These are phyloP conservation scores for Pristionchus maxplancki DNA, from an alignment of 2,888 invertebrate species.

Conservation along the genomic window DNA sequence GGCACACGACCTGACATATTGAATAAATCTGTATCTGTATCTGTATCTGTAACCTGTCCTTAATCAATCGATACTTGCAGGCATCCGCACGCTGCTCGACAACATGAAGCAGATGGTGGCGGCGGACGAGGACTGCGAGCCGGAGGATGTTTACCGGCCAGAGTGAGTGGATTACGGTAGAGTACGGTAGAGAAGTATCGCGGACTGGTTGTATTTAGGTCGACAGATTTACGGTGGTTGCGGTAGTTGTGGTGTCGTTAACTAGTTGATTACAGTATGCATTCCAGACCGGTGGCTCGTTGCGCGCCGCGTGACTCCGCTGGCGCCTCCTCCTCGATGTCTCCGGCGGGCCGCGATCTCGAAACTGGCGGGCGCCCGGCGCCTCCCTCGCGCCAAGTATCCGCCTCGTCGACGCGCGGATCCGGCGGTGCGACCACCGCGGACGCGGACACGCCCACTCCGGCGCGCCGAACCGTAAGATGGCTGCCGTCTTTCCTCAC, in stretches of 20 bases:
- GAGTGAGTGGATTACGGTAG: conserved; percentile 9
- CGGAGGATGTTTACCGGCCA: conserved; percentile 51
- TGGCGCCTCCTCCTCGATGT: background rate
- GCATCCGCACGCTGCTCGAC: conserved; percentile 69
- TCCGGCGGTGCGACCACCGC: background rate
- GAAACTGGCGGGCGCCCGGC: background rate
- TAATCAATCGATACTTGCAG: no score
- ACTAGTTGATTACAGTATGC: background rate
- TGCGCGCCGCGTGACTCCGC: background rate
- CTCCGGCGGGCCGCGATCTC: background rate
- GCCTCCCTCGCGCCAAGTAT: conserved; percentile 7
- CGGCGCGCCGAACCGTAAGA: background rate
- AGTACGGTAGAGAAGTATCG: background rate
- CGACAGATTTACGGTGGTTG: background rate
- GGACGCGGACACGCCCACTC: background rate
- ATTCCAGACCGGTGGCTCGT: background rate
- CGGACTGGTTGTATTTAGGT: background rate
- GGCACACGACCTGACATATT: no score
- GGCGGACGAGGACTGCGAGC: conserved; percentile 58
- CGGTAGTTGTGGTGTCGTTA: background rate
- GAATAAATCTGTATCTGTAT: no score
- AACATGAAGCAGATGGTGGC: conserved; percentile 74
- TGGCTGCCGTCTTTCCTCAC: conserved; percentile 32
- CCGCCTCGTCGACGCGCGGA: background rate
- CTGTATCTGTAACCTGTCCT: no score